These are phyloP conservation scores for Oscheius myriophilus DNA, from an alignment of 2,888 invertebrate genomes.

Conservation along the genomic window DNA sequence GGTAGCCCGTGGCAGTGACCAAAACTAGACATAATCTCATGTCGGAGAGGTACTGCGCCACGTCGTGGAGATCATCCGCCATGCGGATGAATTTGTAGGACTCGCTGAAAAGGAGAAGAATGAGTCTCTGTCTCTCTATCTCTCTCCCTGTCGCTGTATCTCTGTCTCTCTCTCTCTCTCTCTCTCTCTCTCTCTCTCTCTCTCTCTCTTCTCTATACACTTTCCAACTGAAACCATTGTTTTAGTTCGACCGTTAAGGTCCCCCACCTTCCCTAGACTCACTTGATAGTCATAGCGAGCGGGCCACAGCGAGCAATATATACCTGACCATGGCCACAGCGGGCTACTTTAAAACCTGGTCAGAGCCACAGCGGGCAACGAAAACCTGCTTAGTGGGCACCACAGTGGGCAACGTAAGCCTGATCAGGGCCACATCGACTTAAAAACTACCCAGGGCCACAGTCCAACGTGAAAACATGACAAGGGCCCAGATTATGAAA, in stretches of 20 bases:
- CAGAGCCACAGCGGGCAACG: no score
- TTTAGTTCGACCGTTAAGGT: not conserved
- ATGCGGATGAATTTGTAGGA: constrained; percentile 68
- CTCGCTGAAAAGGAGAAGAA: constrained; percentile 56
- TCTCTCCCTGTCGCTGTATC: not conserved
- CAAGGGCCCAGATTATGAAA: no score
- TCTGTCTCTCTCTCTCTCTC: not conserved
- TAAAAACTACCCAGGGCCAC: no score
- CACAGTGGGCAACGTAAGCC: no score
- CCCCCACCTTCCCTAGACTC: no score
- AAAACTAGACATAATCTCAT: constrained; percentile 65
- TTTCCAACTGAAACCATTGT: not conserved
- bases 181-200: not conserved
- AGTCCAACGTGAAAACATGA: no score
- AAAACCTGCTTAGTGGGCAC: no score
- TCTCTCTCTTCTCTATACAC: not conserved
- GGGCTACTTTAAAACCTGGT: no score
- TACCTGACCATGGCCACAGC: no score
- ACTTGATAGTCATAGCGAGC: no score
- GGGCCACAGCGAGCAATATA: no score
- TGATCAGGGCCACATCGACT: no score
- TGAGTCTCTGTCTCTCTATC: not conserved
- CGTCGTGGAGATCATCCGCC: constrained; percentile 67
- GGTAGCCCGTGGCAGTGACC: constrained; percentile 60
- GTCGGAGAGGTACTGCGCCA: constrained; percentile 61